Evolutionary conservation across 2,797 vertebrate species (phyloP).

Genomic region (Fundulus diaphanus): DNA sequence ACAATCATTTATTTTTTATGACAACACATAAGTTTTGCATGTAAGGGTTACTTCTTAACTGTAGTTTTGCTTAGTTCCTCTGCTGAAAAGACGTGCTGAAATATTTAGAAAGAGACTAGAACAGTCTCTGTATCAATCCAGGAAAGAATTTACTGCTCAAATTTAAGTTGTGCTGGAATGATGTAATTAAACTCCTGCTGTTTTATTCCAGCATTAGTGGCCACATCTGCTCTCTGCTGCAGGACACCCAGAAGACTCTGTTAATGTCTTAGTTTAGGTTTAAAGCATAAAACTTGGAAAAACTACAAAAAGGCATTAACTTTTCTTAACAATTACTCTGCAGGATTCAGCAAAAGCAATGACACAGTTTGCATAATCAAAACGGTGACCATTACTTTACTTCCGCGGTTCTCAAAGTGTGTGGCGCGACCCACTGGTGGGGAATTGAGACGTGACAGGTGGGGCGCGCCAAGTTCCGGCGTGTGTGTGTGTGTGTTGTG

Average conservation of each 20-base stretch:
- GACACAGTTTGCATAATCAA: not conserved
- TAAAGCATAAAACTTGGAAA: not conserved
- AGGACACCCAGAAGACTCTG: not conserved
- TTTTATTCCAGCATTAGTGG: not conserved
- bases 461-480: too few species aligned
- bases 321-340: not conserved
- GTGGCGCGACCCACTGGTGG: too few species aligned
- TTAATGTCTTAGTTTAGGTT: not conserved
- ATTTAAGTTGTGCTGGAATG: constrained; percentile 11
- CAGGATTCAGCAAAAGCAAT: not conserved
- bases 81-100: not conserved
- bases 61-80: not conserved
- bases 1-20: not conserved
- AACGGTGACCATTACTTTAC: not conserved
- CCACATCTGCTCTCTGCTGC: not conserved
- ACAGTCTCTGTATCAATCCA: not conserved
- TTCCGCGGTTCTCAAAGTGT: too few species aligned
- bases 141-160: constrained; percentile 1
- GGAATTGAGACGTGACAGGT: too few species aligned
- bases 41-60: not conserved
- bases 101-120: not conserved
- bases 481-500: too few species aligned
- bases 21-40: not conserved
- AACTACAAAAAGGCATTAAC: not conserved
- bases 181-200: constrained; percentile 6